Evolutionary conservation across 35 echinoderm and acorn worm species (phyloP), one percentile per base, ranked within the genome.

Genomic region (Hemicentrotus pulcherrimus): DNA sequence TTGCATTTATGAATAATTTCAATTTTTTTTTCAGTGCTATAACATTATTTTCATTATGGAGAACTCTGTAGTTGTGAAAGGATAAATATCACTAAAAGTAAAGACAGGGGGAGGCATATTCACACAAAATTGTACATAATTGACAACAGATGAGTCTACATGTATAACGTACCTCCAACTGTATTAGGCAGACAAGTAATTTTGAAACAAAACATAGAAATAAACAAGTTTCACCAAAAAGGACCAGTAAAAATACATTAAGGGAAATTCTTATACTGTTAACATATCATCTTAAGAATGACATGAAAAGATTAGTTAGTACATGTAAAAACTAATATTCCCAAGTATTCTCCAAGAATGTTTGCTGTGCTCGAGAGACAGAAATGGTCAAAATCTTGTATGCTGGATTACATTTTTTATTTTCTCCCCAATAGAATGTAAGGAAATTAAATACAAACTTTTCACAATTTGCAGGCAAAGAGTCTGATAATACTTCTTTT

Each of bases 141-240:
- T 78, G 65, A 78, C 28, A 55, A 15, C 15, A 55, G 50, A 55
- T 55, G 50, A 55, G 50, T 55, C 35, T 41, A 41, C 35, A 41
- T 59, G 52, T 59, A 41, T 59, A 78, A 78, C 65, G 19, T 78
- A 78, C 65, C 65, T 78, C 65, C 65, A 78, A 78, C 65, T 78
- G 65, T n/a, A 28, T 78, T 78, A 78, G 65, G 65, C 28, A 28
- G 65, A 78, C 65, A 78, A 28, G 65, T 78, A 6, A 78, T 28
- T 78, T 78, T 22, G 65, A 78, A 78, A 78, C 65, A 78, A 78
- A 78, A 78, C 65, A 70, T 24, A 78, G 65, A 78, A 78, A 78
- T 7, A 78, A 78, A 78, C 65, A 78, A 8, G 65, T 78, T 28
- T 78, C 22, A 78, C 65, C 65, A 78, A 28, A 78, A 78, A 28